These are phyloP conservation scores for Neogobius melanostomus DNA, from an alignment of 2,113 vertebrate genomes.

Conservation along the genomic window DNA sequence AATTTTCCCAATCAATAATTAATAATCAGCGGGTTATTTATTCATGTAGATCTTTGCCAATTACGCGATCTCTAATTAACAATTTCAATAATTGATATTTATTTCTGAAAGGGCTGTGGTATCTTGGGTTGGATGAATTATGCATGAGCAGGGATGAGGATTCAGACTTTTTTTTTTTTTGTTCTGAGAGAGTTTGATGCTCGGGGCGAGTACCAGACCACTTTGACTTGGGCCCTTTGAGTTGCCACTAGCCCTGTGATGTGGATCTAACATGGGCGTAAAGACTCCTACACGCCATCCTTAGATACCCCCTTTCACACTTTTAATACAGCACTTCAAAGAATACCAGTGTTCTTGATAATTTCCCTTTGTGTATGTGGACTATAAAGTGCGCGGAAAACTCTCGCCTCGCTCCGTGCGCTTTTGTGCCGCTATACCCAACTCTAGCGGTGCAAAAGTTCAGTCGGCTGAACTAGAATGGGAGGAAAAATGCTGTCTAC, in stretches of 20 bases:
- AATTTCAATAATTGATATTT: conserved; percentile 85
- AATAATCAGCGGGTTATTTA: conserved; percentile 74
- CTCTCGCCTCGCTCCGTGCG: conserved; percentile 51
- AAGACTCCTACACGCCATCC: conserved; percentile 70
- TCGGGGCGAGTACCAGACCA: conserved; percentile 76
- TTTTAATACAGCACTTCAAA: conserved; percentile 73
- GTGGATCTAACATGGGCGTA: conserved; percentile 72
- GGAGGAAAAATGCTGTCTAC: conserved; percentile 41
- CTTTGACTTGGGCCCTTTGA: conserved; percentile 79
- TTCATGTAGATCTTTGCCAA: conserved; percentile 78
- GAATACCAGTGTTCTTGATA: conserved; percentile 69
- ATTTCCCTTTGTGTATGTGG: conserved; percentile 65
- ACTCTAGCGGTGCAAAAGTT: conserved; percentile 58
- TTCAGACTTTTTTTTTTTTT: conserved; percentile 71
- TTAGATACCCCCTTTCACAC: conserved; percentile 64
- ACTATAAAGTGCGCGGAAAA: conserved; percentile 46
- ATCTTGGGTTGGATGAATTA: conserved; percentile 74
- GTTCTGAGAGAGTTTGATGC: conserved; percentile 76
- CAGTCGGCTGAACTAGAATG: conserved; percentile 33
- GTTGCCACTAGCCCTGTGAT: conserved; percentile 74
- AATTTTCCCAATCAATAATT: conserved; percentile 78
- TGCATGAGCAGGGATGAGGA: conserved; percentile 75
- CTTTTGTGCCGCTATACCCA: conserved; percentile 36
- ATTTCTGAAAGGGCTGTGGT: conserved; percentile 75
- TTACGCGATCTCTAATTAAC: conserved; percentile 78